A percentile compares a stretch with the other conserved stretches of the same genome.
These are phyloP conservation scores for Tetragnatha montana DNA, from an alignment of 2,888 invertebrate species.

Conservation along the genomic window DNA sequence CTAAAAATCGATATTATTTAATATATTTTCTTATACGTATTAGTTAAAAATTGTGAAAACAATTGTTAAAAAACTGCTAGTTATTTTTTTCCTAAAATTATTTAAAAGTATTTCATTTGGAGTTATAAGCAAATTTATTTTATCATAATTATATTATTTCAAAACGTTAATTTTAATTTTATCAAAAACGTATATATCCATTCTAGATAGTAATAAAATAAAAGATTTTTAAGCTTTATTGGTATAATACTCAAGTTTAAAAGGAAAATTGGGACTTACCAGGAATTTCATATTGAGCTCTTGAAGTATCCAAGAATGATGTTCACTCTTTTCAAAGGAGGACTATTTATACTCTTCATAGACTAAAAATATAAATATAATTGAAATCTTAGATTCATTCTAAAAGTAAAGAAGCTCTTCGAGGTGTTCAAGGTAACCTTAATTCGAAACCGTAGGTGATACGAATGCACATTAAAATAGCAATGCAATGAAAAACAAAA, in stretches of 20 bases:
- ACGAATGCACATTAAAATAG: not conserved
- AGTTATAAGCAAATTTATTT: too few relatives aligned
- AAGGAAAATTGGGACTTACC: slow-evolving; percentile 23
- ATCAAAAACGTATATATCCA: too few relatives aligned
- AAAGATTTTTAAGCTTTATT: not conserved
- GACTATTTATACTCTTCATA: not conserved
- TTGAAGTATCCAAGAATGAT: not conserved
- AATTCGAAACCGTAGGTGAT: not conserved
- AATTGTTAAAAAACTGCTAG: not conserved
- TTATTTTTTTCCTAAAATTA: too few relatives aligned
- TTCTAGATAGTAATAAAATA: not conserved
- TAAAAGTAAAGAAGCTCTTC: not conserved
- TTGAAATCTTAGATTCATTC: not conserved
- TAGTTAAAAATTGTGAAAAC: not conserved
- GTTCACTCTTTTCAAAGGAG: not conserved
- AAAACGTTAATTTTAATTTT: too few relatives aligned
- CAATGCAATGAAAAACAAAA: not conserved
- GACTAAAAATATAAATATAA: not conserved
- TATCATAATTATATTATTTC: too few relatives aligned
- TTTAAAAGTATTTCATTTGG: too few relatives aligned
- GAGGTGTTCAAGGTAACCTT: not conserved
- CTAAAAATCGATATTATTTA: too few relatives aligned
- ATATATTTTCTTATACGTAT: too few relatives aligned
- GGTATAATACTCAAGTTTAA: not conserved
- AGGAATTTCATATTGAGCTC: slow-evolving; percentile 38